Base-by-base conservation (phyloP, 2,888 invertebrate species). In the Drosophila heteroneura region DNA sequence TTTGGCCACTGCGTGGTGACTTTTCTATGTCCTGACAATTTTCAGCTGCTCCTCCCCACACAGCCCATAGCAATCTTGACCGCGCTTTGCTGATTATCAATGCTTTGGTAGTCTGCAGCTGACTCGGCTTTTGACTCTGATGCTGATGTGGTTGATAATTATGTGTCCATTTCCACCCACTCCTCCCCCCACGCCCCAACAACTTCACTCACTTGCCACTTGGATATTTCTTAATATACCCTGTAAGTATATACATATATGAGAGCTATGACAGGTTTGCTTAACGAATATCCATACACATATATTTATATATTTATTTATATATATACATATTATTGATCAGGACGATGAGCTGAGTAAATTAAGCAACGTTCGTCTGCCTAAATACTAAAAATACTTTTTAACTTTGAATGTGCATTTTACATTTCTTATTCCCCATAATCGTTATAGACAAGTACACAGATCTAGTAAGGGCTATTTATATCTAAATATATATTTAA, bases 111-210 rank as follows among this genome's bases (percentile, higher is more conserved):
- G 80, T 80, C 78, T 79, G 81, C 52, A 79, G 61, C 76, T 70
- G 79, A 58, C 76, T 52, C 60, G 66, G 58, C 28, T 49, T 32
- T 72, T 77, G 62, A 59, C 59, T 79, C 74, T 81, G 87, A 73
- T 76, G 77, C 83, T 85, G 85, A 85, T 85, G 90, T 90, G 90
- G 90, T 76, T 85, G 85, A 85, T 90, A 85, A 85, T 85, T 90
- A 85, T 85, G 90, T 85, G 86, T 78, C 74, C 82, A 65, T 70
- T 68, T 81, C 71, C 70, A 52, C 56, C 70, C 62, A 53, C 32
- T 19, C 32, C 4, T 28, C 16, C 28, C 49, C 22, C 41, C n/a
- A 2, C 26, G 26, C 12, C n/a, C 7, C 56, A 32, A 9, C 3
- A 32, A 33, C 60, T 39, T 51, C 22, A 19, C 39, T 51, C 35